Conservation (phyloP, 37 sponge, comb jelly and placozoan species). For the Hormiphora californensis region DNA sequence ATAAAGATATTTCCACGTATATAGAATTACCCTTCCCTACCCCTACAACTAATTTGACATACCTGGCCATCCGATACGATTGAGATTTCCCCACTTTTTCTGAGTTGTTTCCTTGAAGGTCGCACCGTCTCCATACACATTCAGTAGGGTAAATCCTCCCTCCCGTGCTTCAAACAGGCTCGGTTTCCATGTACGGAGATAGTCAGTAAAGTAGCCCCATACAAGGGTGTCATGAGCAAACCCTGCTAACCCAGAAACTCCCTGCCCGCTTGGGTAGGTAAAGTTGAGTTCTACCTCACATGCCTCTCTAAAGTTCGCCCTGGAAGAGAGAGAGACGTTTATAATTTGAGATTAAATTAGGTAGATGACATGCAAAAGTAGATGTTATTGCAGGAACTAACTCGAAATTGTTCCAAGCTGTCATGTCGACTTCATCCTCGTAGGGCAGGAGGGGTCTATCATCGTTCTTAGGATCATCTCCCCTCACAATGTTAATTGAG, state of each 20-base stretch:
- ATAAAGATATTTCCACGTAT: too few species aligned
- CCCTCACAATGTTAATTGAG: neutral
- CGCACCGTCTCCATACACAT: neutral
- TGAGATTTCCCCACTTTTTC: neutral
- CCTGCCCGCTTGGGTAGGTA: too few species aligned
- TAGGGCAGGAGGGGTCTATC: neutral
- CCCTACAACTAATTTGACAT: neutral
- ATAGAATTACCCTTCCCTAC: too few species aligned
- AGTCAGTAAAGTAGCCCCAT: neutral
- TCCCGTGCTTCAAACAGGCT: neutral
- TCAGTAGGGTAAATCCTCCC: neutral
- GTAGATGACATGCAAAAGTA: too few species aligned
- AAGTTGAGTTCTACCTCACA: too few species aligned
- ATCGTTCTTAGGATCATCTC: neutral
- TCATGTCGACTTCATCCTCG: neutral
- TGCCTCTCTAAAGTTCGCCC: too few species aligned
- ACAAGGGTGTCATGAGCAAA: neutral
- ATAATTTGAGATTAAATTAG: too few species aligned
- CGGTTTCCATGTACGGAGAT: neutral
- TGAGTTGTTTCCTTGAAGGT: neutral
- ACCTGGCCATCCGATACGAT: conserved; percentile 4
- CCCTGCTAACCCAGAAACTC: conserved; percentile 15
- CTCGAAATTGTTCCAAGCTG: neutral
- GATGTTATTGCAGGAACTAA: neutral
- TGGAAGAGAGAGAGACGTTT: too few species aligned